phyloP scores from a whole-genome alignment of 2,797 vertebrate genomes.

The Rhincodon typus region DNA sequence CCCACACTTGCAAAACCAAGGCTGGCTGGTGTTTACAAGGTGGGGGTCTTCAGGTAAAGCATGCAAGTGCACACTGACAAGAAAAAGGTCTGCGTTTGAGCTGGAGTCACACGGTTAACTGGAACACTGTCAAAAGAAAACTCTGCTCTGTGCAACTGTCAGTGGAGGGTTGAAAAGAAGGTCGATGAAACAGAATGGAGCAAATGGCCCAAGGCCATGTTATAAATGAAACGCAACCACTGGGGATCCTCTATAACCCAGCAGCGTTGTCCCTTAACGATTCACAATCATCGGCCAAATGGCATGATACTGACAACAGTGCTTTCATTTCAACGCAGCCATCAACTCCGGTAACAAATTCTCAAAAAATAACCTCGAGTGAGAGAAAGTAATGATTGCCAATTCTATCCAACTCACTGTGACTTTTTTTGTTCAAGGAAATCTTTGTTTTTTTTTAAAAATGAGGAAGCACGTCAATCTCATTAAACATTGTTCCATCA shows the following conservation, averaged over 20 bases:
- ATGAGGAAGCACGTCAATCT: background rate
- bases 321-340: conserved; percentile 45
- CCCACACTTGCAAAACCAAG: background rate
- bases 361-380: conserved; percentile 39
- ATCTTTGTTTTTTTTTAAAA: background rate
- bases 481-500: background rate
- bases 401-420: background rate
- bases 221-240: conserved; percentile 82
- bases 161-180: conserved; percentile 78
- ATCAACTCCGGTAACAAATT: conserved; percentile 48
- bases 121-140: conserved; percentile 53
- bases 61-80: conserved; percentile 48
- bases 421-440: background rate
- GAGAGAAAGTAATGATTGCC: background rate
- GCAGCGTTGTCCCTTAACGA: conserved; percentile 63
- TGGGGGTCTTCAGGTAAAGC: background rate
- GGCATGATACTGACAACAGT: conserved; percentile 55
- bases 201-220: conserved; percentile 61
- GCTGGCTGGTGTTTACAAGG: background rate
- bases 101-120: conserved; percentile 64
- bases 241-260: conserved; percentile 61
- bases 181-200: conserved; percentile 86
- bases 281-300: conserved; percentile 49
- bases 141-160: conserved; percentile 63
- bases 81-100: conserved; percentile 68